Evolutionary conservation across 2,888 invertebrate species (phyloP), one percentile per base, ranked within the genome.

Genomic region (Macrosiphum euphorbiae): DNA sequence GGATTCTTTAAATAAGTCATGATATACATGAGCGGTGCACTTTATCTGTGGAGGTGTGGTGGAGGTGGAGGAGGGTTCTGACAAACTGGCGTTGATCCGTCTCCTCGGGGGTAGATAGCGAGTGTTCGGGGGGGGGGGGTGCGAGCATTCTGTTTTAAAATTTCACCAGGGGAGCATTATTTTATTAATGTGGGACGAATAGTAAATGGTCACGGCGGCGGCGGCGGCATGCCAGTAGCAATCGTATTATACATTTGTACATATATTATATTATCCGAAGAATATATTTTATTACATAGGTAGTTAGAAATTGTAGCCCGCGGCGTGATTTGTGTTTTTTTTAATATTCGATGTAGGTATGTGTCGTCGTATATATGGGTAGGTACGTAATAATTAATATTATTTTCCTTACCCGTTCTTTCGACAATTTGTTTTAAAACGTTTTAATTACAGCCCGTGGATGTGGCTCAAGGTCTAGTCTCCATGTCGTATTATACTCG

Each of bases 281-380:
- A n/a, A 67, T 35, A 55, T 88, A 35, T 88, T 52, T 52, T 78
- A 78, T 78, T 88, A 55, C 2, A 88, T 52, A 52, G 44, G 20
- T 41, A 55, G 52, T 91, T 16, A 5, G 16, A 47, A 91, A 91
- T 44, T 26, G 41, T 87, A 24, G 92, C 92, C 92, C 50, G 28
- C 87, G 92, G 92, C 67, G 52, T 67, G 61, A 92, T 92, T 88
- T 50, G 86, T 92, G 87, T 88, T 92, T 87, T 85, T 58, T 84
- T 52, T 26, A 78, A 52, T 58, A 58, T 41, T 92, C 86, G 50
- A 86, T 8, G 35, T 78, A 78, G 55, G 55, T 52, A 52, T 52
- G 52, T 52, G 52, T 52, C n/a, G 67, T 67, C n/a, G 67, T 67
- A 26, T 88, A 44, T 13, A 58, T 13, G 0, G 3, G 5, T 44